Conservation (phyloP, 2,113 vertebrate species). For the Fregetta grallaria region DNA sequence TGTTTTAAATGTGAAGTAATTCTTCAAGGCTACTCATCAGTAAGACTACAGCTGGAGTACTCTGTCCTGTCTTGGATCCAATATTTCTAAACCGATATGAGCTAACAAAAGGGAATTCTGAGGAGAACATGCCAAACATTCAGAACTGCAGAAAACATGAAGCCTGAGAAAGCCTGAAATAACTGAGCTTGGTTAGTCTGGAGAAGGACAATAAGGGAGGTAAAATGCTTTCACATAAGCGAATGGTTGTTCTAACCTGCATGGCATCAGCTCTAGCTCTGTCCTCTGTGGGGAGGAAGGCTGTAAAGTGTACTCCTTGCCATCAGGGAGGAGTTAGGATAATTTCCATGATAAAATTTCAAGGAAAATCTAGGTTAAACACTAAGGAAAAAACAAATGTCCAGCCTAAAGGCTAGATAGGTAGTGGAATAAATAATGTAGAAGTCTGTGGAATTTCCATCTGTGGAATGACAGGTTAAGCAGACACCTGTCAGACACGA, state of each 20-base stretch:
- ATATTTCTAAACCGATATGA: not conserved
- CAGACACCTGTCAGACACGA: not conserved
- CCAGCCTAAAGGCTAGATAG: not conserved
- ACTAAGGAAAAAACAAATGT: not conserved
- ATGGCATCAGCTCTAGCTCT: not conserved
- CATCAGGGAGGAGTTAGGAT: not conserved
- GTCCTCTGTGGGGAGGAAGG: not conserved
- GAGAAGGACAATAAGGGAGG: not conserved
- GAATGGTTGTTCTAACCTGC: not conserved
- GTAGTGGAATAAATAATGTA: not conserved
- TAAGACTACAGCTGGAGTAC: not conserved
- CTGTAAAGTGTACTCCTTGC: not conserved
- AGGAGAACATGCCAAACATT: not conserved
- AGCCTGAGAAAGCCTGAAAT: not conserved
- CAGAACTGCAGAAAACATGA: not conserved
- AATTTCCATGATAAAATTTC: not conserved
- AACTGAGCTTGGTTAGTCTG: not conserved
- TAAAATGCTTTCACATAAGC: not conserved
- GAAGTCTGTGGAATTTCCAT: not conserved
- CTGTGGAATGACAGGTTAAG: not conserved
- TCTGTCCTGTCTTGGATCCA: not conserved
- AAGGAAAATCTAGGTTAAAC: not conserved
- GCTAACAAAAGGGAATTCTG: not conserved
- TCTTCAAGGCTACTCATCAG: not conserved
- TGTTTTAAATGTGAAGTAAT: not conserved